Conservation (phyloP, 2,888 invertebrate genomes). For the Cheilosia pagana region DNA sequence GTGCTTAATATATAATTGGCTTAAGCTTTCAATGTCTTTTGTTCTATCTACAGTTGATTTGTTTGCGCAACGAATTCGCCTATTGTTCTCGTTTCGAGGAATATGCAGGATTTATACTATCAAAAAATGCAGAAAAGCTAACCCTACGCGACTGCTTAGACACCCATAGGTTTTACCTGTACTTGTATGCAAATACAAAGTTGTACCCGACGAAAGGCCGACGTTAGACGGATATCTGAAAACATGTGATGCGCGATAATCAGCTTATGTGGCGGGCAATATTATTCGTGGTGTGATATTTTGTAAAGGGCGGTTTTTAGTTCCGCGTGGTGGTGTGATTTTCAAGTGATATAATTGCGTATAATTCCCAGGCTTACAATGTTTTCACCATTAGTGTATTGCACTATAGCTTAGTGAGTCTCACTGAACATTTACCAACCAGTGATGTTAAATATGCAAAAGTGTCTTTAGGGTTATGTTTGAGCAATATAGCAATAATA, state of each 20-base stretch:
- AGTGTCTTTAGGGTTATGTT: no score
- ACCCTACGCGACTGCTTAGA: background rate
- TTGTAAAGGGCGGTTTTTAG: constrained; percentile 5
- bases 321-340: constrained; percentile 10
- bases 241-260: background rate
- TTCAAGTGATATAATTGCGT: background rate
- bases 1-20: constrained; percentile 17
- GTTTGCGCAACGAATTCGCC: background rate
- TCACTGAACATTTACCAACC: background rate
- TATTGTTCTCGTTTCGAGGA: background rate
- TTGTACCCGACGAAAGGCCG: background rate
- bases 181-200: background rate
- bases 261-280: background rate
- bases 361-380: constrained; percentile 21
- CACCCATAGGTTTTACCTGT: no score
- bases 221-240: background rate
- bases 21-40: constrained; percentile 40
- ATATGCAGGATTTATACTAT: no score
- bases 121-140: constrained; percentile 8
- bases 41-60: constrained; percentile 4
- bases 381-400: constrained; percentile 5
- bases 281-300: background rate
- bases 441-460: no score
- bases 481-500: no score
- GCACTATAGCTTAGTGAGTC: background rate